Evolutionary conservation across 2,888 invertebrate genomes (phyloP).

Genomic region (Chelonus formosanus): DNA sequence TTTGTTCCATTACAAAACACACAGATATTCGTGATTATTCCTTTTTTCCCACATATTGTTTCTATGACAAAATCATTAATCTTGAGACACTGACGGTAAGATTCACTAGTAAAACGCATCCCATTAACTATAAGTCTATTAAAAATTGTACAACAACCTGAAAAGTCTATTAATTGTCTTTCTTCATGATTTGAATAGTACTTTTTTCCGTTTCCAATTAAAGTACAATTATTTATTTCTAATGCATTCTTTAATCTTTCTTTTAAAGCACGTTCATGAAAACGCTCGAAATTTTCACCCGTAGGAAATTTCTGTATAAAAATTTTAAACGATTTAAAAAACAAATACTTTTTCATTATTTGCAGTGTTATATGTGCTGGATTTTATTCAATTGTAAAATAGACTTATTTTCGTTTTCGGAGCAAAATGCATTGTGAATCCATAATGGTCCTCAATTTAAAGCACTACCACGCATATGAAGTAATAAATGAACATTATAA

Average conservation of each 20-base stretch:
- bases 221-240: slow-evolving; percentile 8
- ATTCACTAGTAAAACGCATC: neutral
- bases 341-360: slow-evolving; percentile 19
- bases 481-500: slow-evolving; percentile 29
- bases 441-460: slow-evolving; percentile 27
- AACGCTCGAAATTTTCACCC: neutral
- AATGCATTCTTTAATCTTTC: slow-evolving; percentile 1
- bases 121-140: slow-evolving; percentile 1
- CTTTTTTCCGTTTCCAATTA: slow-evolving; percentile 21
- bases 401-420: slow-evolving; percentile 27
- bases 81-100: neutral
- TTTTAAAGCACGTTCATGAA: slow-evolving; percentile 14
- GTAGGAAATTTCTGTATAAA: neutral
- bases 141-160: neutral
- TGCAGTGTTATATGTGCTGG: slow-evolving; percentile 11
- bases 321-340: slow-evolving; percentile 1
- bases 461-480: slow-evolving; percentile 24
- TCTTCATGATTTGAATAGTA: slow-evolving; percentile 14
- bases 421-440: slow-evolving; percentile 27
- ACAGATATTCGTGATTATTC: slow-evolving; percentile 8
- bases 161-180: neutral
- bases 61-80: neutral
- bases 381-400: slow-evolving; percentile 14
- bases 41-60: neutral
- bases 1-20: neutral